These are phyloP conservation scores for Drosophila fulvimacula DNA, from an alignment of 2,888 invertebrate genomes.

Conservation along the genomic window DNA sequence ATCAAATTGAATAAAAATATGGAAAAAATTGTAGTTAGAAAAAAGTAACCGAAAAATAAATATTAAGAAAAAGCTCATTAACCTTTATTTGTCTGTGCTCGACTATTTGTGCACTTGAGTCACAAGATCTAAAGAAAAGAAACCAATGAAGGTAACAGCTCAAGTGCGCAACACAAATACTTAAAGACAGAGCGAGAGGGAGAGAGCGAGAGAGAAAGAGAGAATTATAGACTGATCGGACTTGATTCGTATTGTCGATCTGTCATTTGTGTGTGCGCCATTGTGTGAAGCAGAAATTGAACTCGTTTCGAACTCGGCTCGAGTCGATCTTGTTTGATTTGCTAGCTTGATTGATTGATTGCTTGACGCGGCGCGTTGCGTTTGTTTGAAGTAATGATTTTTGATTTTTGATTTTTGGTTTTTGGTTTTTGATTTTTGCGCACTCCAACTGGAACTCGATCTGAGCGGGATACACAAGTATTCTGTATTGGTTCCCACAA, in stretches of 20 bases:
- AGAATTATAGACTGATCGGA: neutral
- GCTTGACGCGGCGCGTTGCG: constrained; percentile 55
- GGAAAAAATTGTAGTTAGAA: constrained; percentile 2
- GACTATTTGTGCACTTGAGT: constrained; percentile 58
- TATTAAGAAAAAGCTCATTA: constrained; percentile 69
- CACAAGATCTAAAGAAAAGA: constrained; percentile 34
- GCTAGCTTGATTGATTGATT: constrained; percentile 76
- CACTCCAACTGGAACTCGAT: constrained; percentile 22
- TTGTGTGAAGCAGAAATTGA: constrained; percentile 49
- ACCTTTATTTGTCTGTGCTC: constrained; percentile 69
- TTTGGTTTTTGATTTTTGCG: constrained; percentile 53
- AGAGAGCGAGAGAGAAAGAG: constrained; percentile 1
- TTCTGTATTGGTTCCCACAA: constrained; percentile 75
- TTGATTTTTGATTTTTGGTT: constrained; percentile 59
- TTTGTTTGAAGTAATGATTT: constrained; percentile 71
- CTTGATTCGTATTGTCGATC: constrained; percentile 48
- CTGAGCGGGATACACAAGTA: constrained; percentile 53
- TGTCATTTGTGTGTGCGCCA: constrained; percentile 60
- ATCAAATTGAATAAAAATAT: neutral
- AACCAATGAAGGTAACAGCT: constrained; percentile 48
- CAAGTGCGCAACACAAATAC: constrained; percentile 27
- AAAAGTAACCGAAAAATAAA: constrained; percentile 18
- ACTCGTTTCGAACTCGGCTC: constrained; percentile 50
- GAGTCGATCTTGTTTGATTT: constrained; percentile 66
- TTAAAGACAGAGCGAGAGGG: constrained; percentile 11